Evolutionary conservation across 2,797 vertebrate genomes (phyloP).

Genomic region (Sebastes taczanowskii): DNA sequence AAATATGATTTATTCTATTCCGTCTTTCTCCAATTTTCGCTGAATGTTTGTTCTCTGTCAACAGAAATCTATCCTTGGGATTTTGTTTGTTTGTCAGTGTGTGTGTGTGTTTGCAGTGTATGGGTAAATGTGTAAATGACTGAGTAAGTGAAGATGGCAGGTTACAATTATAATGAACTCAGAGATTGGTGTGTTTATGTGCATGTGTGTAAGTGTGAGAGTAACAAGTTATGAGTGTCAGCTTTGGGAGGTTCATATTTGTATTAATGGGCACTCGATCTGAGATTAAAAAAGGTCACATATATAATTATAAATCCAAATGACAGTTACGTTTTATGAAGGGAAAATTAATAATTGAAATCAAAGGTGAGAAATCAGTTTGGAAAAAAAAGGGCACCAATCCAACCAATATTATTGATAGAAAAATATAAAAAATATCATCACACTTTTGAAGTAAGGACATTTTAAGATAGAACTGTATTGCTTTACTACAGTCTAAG

Average conservation of each 20-base stretch:
- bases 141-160: not conserved
- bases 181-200: slow-evolving; percentile 6
- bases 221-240: not conserved
- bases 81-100: not conserved
- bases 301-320: not conserved
- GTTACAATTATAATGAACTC: not conserved
- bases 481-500: no score
- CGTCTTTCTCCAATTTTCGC: not conserved
- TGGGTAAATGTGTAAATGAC: not conserved
- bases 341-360: not conserved
- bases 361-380: not conserved
- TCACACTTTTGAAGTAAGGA: no score
- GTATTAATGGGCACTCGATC: not conserved
- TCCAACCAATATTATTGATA: not conserved
- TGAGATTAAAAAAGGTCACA: slow-evolving; percentile 7
- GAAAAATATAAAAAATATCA: not conserved
- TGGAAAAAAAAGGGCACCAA: not conserved
- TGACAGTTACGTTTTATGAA: not conserved
- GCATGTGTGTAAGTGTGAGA: not conserved
- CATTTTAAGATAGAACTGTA: no score
- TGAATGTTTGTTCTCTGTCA: not conserved
- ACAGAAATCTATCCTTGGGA: not conserved
- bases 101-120: not conserved
- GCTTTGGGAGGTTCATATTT: slow-evolving; percentile 2
- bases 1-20: no score